These are phyloP conservation scores for Lasioglossum zephyrum DNA, from an alignment of 2,888 invertebrate species.

Conservation along the genomic window DNA sequence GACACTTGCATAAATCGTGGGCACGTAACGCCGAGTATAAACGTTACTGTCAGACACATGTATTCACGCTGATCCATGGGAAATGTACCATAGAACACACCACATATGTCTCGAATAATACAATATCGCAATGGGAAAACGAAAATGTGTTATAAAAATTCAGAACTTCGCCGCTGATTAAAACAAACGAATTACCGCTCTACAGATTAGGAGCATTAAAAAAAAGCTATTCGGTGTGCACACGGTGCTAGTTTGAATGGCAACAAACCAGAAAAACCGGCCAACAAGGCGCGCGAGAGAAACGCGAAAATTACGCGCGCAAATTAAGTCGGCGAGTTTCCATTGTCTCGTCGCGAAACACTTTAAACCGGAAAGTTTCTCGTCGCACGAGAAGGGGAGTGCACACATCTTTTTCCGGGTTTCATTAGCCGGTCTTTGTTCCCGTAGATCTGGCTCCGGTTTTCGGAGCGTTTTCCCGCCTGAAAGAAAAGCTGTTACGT, in stretches of 20 bases:
- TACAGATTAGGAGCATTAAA: too few species aligned
- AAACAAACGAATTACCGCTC: not conserved
- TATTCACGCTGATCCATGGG: not conserved
- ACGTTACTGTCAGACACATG: not conserved
- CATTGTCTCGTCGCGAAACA: conserved; percentile 3
- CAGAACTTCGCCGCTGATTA: not conserved
- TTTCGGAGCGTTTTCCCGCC: not conserved
- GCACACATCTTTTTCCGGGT: conserved; percentile 3
- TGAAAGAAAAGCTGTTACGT: not conserved
- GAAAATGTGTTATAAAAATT: not conserved
- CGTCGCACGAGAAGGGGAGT: conserved; percentile 11
- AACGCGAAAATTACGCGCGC: not conserved
- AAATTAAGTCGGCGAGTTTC: conserved; percentile 2
- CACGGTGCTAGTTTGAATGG: not conserved
- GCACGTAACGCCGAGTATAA: not conserved
- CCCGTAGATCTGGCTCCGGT: not conserved
- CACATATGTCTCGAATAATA: not conserved
- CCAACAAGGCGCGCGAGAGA: not conserved
- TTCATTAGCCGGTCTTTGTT: conserved; percentile 35
- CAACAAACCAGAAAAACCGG: not conserved
- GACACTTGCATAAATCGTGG: conserved; percentile 4
- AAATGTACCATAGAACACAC: not conserved
- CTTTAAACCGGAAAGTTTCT: not conserved
- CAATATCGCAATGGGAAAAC: not conserved
- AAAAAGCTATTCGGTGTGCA: not conserved